Conservation (phyloP, 23 tunicate species). For the Oikopleura albicans region DNA sequence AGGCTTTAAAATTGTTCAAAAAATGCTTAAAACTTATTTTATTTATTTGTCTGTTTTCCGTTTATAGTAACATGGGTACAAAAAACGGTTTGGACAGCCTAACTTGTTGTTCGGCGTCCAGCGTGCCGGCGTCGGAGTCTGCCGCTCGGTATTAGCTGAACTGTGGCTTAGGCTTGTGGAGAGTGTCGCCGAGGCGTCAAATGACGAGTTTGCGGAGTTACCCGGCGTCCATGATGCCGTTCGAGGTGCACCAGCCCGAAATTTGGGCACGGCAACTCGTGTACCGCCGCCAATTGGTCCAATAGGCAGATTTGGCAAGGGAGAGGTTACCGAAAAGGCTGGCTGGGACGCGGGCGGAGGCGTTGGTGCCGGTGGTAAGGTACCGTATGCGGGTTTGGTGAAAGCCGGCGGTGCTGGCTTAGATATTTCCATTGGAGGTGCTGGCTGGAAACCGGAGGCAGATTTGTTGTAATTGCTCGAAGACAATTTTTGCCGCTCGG, state of each 20-base stretch:
- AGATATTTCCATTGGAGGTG: background rate
- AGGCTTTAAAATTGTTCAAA: too few species aligned
- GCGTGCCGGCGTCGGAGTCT: too few species aligned
- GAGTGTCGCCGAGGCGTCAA: too few species aligned
- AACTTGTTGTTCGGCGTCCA: too few species aligned
- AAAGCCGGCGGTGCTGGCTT: background rate
- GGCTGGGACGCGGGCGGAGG: background rate
- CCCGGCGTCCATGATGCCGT: background rate
- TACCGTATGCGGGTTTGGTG: too few species aligned
- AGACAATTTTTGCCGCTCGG: background rate
- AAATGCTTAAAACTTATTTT: too few species aligned
- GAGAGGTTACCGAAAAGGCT: background rate
- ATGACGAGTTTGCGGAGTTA: too few species aligned
- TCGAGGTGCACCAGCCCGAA: background rate
- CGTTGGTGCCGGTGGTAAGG: background rate
- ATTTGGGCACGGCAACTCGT: background rate
- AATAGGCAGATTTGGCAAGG: background rate
- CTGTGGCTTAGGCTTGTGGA: too few species aligned
- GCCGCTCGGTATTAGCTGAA: too few species aligned
- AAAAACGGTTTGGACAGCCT: too few species aligned
- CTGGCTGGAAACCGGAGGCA: background rate
- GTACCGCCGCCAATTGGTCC: background rate
- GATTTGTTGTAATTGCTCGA: background rate
- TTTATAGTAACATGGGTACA: too few species aligned
- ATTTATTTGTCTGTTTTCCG: too few species aligned